Percentiles rank a stretch among this genome's conserved stretches.
These are phyloP conservation scores for Siderastrea radians DNA, from an alignment of 92 coral and sea anemone genomes.

Conservation along the genomic window DNA sequence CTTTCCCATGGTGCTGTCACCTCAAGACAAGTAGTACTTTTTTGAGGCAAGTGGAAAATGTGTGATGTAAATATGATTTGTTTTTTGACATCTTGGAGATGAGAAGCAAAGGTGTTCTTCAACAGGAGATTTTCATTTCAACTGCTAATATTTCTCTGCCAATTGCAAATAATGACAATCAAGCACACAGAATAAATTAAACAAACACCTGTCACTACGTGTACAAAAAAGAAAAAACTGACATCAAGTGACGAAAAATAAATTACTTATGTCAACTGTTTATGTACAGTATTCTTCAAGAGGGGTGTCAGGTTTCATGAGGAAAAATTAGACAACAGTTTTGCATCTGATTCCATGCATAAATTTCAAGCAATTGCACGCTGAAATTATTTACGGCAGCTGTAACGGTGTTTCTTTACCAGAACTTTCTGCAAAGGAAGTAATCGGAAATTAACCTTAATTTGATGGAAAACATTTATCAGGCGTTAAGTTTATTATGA, in stretches of 20 bases:
- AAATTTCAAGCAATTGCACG: background rate
- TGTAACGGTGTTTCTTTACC: too few relatives aligned
- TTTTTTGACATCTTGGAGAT: too few relatives aligned
- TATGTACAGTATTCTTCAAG: background rate
- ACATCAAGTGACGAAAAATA: background rate
- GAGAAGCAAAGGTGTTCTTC: too few relatives aligned
- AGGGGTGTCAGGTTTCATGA: background rate
- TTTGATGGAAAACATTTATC: background rate
- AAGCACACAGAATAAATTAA: background rate
- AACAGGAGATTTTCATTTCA: background rate
- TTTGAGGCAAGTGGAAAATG: too few relatives aligned
- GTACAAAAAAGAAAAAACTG: background rate
- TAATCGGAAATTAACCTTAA: background rate
- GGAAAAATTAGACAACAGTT: background rate
- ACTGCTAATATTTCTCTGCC: background rate
- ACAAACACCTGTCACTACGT: background rate
- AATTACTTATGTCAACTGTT: background rate
- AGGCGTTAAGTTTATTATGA: background rate
- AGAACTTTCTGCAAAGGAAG: background rate
- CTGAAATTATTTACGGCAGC: background rate
- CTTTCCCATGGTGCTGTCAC: too few relatives aligned
- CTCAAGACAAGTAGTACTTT: too few relatives aligned
- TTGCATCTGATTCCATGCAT: background rate
- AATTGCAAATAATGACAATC: background rate
- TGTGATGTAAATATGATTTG: too few relatives aligned